Conservation (phyloP, 2,888 invertebrate genomes). For the Pseudococcus jackbeardsleyi region DNA sequence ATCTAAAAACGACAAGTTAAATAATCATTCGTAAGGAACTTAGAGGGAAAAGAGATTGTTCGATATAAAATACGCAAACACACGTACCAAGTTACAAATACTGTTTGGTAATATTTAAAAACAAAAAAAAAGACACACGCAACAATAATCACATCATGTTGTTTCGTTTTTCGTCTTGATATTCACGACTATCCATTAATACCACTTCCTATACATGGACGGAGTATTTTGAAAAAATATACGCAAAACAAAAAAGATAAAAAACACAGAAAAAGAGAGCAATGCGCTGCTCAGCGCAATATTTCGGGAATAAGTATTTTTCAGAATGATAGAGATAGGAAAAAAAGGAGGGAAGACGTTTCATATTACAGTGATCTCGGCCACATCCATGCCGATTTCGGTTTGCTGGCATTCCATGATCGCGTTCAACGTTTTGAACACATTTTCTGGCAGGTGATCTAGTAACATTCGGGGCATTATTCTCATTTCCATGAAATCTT, state of each 20-base stretch:
- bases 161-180: background rate
- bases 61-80: background rate
- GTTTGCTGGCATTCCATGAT: constrained; percentile 72
- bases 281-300: constrained; percentile 34
- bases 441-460: constrained; percentile 88
- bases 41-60: background rate
- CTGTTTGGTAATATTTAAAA: background rate
- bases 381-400: constrained; percentile 68
- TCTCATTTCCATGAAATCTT: constrained; percentile 84
- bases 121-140: background rate
- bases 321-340: background rate
- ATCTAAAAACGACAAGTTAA: constrained; percentile 41
- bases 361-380: constrained; percentile 67
- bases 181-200: background rate
- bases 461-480: constrained; percentile 89
- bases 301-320: background rate
- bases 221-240: constrained; percentile 34
- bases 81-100: background rate
- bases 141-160: background rate
- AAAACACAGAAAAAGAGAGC: constrained; percentile 39
- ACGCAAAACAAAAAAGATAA: constrained; percentile 11
- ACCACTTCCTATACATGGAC: background rate
- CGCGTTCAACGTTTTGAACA: constrained; percentile 79
- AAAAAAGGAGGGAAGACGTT: background rate
- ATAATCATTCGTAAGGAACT: constrained; percentile 52